Conservation (phyloP, 2,888 invertebrate genomes). For the Drosophila ustulata region DNA sequence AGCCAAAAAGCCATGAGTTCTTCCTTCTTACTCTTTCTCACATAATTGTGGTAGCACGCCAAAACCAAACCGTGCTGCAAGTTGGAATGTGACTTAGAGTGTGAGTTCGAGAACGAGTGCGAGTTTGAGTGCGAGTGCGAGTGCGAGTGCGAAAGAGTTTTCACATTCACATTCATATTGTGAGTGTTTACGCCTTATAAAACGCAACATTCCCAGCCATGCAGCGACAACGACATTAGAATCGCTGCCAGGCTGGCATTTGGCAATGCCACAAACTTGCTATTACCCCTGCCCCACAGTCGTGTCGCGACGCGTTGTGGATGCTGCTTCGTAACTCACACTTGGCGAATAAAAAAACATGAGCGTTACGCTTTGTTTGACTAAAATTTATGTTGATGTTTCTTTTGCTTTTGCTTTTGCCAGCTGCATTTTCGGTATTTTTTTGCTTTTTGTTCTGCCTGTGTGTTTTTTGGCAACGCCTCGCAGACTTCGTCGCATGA, state of each 20-base stretch:
- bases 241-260: constrained; percentile 58
- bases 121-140: constrained; percentile 6
- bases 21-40: constrained; percentile 42
- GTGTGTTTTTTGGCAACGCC: constrained; percentile 55
- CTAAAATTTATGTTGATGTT: constrained; percentile 78
- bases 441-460: constrained; percentile 2
- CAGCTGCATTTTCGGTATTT: constrained; percentile 26
- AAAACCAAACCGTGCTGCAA: constrained; percentile 8
- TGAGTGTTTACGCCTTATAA: constrained; percentile 75
- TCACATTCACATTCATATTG: constrained; percentile 51
- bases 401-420: constrained; percentile 46
- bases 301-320: neutral
- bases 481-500: constrained; percentile 55
- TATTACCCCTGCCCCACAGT: constrained; percentile 56
- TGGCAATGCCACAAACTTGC: constrained; percentile 73
- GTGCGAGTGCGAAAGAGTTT: constrained; percentile 19
- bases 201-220: constrained; percentile 71
- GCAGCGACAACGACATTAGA: constrained; percentile 60
- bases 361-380: constrained; percentile 77
- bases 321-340: constrained; percentile 28
- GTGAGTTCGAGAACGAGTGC: constrained; percentile 7
- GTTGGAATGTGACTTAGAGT: constrained; percentile 12
- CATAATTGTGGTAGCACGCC: constrained; percentile 57
- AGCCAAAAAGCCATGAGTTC: constrained; percentile 42
- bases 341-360: constrained; percentile 40